A percentile compares a stretch with the other conserved stretches of the same genome.
Conservation (phyloP, 2,113 vertebrate species). For the Gnathonemus longibarbis region DNA sequence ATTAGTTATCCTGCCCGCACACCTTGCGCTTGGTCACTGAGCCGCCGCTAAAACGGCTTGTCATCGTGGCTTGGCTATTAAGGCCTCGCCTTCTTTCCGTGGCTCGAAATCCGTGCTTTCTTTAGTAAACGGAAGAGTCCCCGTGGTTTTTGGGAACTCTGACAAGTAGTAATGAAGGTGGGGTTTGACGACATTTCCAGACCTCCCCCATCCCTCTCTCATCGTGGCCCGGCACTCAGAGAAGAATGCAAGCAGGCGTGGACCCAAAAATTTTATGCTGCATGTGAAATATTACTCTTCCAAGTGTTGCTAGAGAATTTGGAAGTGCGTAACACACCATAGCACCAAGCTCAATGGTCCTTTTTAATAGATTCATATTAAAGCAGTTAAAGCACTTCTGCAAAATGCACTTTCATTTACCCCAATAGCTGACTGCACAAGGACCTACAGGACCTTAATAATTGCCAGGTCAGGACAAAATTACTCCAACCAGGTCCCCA, state of each 20-base stretch:
- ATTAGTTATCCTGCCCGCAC: background rate
- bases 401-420: background rate
- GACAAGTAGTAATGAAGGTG: background rate
- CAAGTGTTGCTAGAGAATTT: background rate
- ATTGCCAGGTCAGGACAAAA: background rate
- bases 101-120: background rate
- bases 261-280: background rate
- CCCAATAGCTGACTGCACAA: background rate
- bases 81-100: background rate
- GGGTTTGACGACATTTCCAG: background rate
- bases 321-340: background rate
- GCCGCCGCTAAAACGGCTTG: background rate
- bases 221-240: background rate
- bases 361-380: background rate
- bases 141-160: background rate
- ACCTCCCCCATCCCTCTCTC: background rate
- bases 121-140: constrained; percentile 3
- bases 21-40: background rate
- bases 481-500: background rate
- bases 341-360: background rate
- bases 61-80: background rate
- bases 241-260: background rate
- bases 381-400: background rate
- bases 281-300: background rate
- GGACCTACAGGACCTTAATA: background rate